Evolutionary conservation across 1,140 invertebrate genomes (phyloP).

Genomic region (Bombyx mori): ASM3026992v2 NC_085111.1:8811501-8812000

Average conservation of each 20-base stretch:
- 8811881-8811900: conserved; percentile 36
- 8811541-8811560: too few species aligned
- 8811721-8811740: neutral
- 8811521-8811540: too few species aligned
- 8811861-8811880: conserved; percentile 36
- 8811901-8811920: conserved; percentile 25
- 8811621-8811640: too few species aligned
- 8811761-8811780: neutral
- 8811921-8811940: conserved; percentile 11
- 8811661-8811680: too few species aligned
- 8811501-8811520: too few species aligned
- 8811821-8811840: conserved; percentile 21
- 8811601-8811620: too few species aligned
- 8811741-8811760: neutral
- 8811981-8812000: too few species aligned
- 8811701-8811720: too few species aligned
- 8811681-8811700: too few species aligned
- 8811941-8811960: conserved; percentile 2
- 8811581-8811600: too few species aligned
- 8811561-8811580: too few species aligned
- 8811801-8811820: conserved; percentile 19
- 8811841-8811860: conserved; percentile 24
- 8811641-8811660: too few species aligned
- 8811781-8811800: conserved; percentile 6
- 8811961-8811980: neutral